Evolutionary conservation across 2,888 invertebrate genomes (phyloP).

Genomic region (Iselma pallidipennis): DNA sequence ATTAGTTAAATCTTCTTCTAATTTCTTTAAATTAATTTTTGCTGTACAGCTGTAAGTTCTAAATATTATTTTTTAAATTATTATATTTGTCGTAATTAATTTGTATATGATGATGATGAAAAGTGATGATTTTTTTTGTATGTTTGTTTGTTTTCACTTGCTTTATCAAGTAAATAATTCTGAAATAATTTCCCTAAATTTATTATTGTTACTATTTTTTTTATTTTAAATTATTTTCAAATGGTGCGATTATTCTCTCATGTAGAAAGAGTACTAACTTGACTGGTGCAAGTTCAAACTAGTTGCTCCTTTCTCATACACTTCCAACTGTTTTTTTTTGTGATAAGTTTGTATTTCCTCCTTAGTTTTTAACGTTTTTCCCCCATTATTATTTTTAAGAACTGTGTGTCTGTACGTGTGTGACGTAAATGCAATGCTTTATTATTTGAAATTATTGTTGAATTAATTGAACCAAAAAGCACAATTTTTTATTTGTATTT

Average conservation of each 20-base stretch:
- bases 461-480: not conserved
- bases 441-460: slow-evolving; percentile 5
- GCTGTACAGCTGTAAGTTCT: slow-evolving; percentile 26
- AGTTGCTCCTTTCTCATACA: slow-evolving; percentile 17
- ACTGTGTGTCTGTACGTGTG: slow-evolving; percentile 8
- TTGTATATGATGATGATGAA: slow-evolving; percentile 28
- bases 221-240: slow-evolving; percentile 7
- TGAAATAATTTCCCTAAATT: not conserved
- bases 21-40: not conserved
- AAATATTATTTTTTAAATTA: slow-evolving; percentile 20
- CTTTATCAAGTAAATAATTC: slow-evolving; percentile 11
- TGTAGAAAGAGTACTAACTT: slow-evolving; percentile 35
- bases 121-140: slow-evolving; percentile 30
- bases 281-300: slow-evolving; percentile 34
- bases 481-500: slow-evolving; percentile 10
- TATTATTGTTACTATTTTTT: slow-evolving; percentile 20
- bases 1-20: not conserved
- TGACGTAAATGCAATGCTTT: slow-evolving; percentile 8
- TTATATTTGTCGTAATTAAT: slow-evolving; percentile 28
- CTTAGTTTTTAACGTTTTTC: slow-evolving; percentile 7
- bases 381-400: too few relatives aligned
- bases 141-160: slow-evolving; percentile 25
- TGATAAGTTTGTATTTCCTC: slow-evolving; percentile 18
- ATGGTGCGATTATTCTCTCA: not conserved
- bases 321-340: slow-evolving; percentile 14